A percentile compares a stretch with the other conserved stretches of the same genome.
Evolutionary conservation across 2,888 invertebrate species (phyloP).

Genomic region (Agrypnus murinus): DNA sequence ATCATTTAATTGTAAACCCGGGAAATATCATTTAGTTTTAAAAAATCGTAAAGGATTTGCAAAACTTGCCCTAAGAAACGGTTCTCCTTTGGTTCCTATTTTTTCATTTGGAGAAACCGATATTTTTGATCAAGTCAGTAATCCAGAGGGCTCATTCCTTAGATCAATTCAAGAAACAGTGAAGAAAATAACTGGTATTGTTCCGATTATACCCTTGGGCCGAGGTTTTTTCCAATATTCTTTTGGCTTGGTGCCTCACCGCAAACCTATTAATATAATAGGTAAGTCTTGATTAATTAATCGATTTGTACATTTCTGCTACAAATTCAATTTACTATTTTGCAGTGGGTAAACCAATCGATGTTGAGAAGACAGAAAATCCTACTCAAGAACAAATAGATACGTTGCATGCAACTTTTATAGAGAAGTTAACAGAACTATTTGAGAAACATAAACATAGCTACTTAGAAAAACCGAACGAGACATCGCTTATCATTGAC

Average conservation of each 20-base stretch:
- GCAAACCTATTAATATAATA: conserved; percentile 88
- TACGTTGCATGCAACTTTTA: conserved; percentile 84
- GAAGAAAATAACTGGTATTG: conserved; percentile 80
- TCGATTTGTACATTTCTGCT: background rate
- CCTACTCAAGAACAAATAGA: conserved; percentile 87
- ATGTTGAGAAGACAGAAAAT: conserved; percentile 79
- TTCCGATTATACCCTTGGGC: conserved; percentile 84
- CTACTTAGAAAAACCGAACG: conserved; percentile 79
- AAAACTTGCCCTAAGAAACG: conserved; percentile 69
- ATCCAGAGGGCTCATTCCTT: conserved; percentile 81
- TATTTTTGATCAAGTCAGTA: conserved; percentile 83
- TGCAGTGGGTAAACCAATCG: conserved; percentile 90
- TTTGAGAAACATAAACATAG: conserved; percentile 91
- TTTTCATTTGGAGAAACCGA: conserved; percentile 95
- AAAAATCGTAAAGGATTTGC: conserved; percentile 81
- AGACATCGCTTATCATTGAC: conserved; percentile 55
- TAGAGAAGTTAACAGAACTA: conserved; percentile 78
- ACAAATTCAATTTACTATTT: background rate
- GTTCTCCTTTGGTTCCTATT: conserved; percentile 89
- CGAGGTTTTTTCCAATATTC: conserved; percentile 94
- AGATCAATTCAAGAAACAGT: conserved; percentile 81
- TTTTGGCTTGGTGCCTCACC: conserved; percentile 88
- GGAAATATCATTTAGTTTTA: conserved; percentile 81
- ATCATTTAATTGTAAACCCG: conserved; percentile 87
- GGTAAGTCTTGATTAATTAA: conserved; percentile 78